A percentile compares a stretch with the other conserved stretches of the same genome.
Conservation (phyloP, 1,140 invertebrate genomes). For the Araneus ventricosus region DNA sequence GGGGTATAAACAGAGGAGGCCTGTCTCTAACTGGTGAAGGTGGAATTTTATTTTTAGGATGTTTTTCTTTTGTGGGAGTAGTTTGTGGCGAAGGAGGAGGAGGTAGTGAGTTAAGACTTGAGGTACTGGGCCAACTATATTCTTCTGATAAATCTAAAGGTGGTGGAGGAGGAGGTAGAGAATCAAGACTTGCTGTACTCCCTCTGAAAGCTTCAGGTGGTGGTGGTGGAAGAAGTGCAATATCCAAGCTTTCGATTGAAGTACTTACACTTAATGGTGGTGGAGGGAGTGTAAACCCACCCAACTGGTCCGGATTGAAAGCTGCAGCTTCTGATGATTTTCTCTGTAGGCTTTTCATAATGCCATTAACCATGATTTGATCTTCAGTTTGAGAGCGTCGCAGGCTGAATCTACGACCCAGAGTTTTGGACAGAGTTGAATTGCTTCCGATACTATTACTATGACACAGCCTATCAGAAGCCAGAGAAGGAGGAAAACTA, state of each 20-base stretch:
- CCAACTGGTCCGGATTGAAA: constrained; percentile 64
- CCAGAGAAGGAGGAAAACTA: constrained; percentile 1
- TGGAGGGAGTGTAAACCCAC: constrained; percentile 78
- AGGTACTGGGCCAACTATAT: constrained; percentile 76
- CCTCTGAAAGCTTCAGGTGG: constrained; percentile 80
- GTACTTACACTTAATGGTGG: constrained; percentile 77
- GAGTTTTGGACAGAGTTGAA: constrained; percentile 71
- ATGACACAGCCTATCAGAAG: constrained; percentile 38
- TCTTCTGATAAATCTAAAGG: constrained; percentile 77
- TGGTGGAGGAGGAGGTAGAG: constrained; percentile 79
- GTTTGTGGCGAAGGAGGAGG: constrained; percentile 86
- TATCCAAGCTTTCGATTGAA: constrained; percentile 75
- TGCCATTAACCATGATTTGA: constrained; percentile 74
- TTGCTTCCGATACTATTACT: constrained; percentile 70
- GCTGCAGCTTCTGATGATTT: constrained; percentile 76
- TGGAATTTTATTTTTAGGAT: constrained; percentile 59
- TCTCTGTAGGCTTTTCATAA: constrained; percentile 81
- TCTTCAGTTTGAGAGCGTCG: constrained; percentile 79
- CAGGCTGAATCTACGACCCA: constrained; percentile 77
- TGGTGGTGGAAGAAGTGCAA: constrained; percentile 82
- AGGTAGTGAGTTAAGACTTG: constrained; percentile 78
- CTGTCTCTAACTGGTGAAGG: constrained; percentile 75
- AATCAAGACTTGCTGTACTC: constrained; percentile 78
- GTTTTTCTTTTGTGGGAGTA: constrained; percentile 82
- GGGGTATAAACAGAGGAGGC: constrained; percentile 78